A percentile compares a stretch with the other conserved stretches of the same genome.
Conservation (phyloP, 2,797 vertebrate species). For the Karalla daura region DNA sequence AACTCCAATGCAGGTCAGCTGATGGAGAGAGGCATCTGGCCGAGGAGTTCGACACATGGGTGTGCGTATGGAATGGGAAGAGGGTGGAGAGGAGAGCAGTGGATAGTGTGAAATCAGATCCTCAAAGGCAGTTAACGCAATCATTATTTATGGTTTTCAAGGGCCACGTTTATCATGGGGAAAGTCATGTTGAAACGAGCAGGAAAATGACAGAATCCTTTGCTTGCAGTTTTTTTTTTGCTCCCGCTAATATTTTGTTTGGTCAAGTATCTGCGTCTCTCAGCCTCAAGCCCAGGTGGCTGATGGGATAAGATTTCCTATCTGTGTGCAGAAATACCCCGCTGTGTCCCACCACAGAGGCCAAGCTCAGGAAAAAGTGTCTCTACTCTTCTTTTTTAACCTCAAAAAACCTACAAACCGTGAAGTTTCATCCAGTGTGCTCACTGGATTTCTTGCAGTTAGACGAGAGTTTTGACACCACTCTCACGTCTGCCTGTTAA, state of each 20-base stretch:
- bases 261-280: conserved; percentile 49
- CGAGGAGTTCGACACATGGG: conserved; percentile 74
- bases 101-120: conserved; percentile 65
- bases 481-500: not conserved
- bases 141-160: conserved; percentile 70
- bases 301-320: conserved; percentile 61
- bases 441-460: not conserved
- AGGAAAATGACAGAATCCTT: conserved; percentile 32
- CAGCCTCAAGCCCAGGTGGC: conserved; percentile 57
- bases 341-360: conserved; percentile 28
- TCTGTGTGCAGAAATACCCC: conserved; percentile 44
- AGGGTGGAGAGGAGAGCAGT: conserved; percentile 43
- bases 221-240: conserved; percentile 42
- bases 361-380: conserved; percentile 30
- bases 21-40: conserved; percentile 53
- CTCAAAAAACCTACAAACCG: not conserved
- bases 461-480: not conserved
- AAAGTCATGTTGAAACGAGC: conserved; percentile 40
- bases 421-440: not conserved
- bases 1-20: conserved; percentile 52
- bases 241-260: conserved; percentile 58
- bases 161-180: conserved; percentile 44
- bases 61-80: conserved; percentile 48
- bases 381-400: conserved; percentile 24
- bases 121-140: conserved; percentile 70